These are phyloP conservation scores for Ursus arctos DNA, from an alignment of 2,113 vertebrate species.

Conservation along the genomic window DNA sequence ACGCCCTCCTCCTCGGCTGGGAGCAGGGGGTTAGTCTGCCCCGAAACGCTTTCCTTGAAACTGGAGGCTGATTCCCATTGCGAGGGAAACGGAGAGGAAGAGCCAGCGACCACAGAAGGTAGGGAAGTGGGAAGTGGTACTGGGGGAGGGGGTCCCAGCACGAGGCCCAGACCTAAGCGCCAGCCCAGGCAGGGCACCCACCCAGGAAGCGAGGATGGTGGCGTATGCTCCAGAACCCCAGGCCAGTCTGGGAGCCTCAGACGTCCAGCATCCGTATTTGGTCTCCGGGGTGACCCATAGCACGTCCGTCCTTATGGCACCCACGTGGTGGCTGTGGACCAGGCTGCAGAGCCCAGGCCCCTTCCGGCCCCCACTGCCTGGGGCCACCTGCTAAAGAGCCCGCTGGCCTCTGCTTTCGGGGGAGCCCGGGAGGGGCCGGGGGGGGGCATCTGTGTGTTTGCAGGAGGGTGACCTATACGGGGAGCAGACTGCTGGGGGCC, in stretches of 20 bases:
- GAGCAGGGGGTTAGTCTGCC: neutral
- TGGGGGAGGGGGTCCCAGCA: neutral
- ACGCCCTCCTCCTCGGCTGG: neutral
- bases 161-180: neutral
- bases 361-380: neutral
- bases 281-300: neutral
- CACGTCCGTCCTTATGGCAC: neutral
- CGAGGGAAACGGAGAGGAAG: neutral
- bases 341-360: neutral
- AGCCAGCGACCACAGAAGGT: no score
- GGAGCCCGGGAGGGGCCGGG: neutral
- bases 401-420: neutral
- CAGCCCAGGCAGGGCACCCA: neutral
- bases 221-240: neutral
- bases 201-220: neutral
- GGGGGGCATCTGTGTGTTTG: neutral
- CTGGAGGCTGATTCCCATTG: neutral
- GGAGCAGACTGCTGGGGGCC: neutral
- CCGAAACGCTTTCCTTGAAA: neutral
- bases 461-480: rapidly evolving
- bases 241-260: neutral
- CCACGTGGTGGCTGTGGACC: neutral
- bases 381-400: neutral
- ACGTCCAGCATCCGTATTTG: neutral
- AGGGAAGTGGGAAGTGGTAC: neutral